These are phyloP conservation scores for Pao palembangensis DNA, from an alignment of 2,113 vertebrate species.

Conservation along the genomic window DNA sequence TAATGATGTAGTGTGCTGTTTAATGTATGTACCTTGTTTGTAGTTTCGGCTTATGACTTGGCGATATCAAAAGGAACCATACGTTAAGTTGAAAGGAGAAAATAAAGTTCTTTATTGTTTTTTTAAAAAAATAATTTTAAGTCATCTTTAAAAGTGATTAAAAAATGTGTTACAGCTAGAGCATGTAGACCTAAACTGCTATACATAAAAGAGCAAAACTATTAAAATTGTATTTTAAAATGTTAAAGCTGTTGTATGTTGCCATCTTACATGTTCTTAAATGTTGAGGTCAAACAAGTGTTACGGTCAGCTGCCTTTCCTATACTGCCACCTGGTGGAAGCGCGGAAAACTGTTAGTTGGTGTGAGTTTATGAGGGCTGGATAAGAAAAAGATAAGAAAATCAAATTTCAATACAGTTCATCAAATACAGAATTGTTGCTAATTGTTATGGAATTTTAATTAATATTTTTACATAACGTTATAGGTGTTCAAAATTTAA, in stretches of 20 bases:
- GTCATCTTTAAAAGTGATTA: neutral
- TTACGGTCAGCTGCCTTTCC: neutral
- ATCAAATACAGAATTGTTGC: conserved; percentile 5
- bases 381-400: conserved; percentile 33
- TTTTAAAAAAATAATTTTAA: conserved; percentile 62
- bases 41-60: conserved; percentile 67
- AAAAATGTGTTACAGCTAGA: neutral
- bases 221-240: neutral
- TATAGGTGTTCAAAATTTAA: neutral
- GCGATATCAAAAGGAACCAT: conserved; percentile 54
- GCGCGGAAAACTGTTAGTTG: neutral
- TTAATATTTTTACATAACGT: neutral
- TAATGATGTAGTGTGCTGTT: conserved; percentile 64
- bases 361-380: neutral
- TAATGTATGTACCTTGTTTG: conserved; percentile 64
- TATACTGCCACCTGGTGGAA: conserved; percentile 23
- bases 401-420: conserved; percentile 13
- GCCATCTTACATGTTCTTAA: neutral
- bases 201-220: too few species aligned
- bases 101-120: conserved; percentile 71
- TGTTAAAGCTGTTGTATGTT: neutral
- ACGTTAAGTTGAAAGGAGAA: conserved; percentile 58
- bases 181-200: conserved; percentile 2
- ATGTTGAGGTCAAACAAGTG: neutral
- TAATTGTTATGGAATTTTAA: neutral